A percentile compares a stretch with the other conserved stretches of the same genome.
Evolutionary conservation across 2,113 vertebrate species (phyloP).

Genomic region (Eretmochelys imbricata): DNA sequence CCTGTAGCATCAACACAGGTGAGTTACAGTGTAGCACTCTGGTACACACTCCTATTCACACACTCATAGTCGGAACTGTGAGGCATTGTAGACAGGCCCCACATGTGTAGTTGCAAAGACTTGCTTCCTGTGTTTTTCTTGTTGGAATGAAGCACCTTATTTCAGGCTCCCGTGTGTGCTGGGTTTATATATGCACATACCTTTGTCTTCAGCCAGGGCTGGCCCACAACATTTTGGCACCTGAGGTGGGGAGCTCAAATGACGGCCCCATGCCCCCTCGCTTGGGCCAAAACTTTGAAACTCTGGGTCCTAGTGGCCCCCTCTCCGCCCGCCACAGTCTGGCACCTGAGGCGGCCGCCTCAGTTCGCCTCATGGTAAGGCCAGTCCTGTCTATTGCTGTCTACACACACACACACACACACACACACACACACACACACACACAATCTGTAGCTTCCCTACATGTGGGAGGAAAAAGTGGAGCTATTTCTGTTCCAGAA

Average conservation of each 20-base stretch:
- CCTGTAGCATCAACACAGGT: neutral
- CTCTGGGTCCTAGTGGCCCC: too few relatives aligned
- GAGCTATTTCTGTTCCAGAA: neutral
- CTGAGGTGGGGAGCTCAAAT: too few relatives aligned
- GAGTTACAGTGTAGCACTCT: neutral
- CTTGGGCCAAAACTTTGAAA: too few relatives aligned
- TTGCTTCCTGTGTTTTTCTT: neutral
- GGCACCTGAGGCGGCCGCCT: too few relatives aligned
- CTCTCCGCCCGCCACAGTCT: too few relatives aligned
- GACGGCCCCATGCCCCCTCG: too few relatives aligned
- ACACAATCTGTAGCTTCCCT: neutral
- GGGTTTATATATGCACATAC: neutral
- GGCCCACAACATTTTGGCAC: too few relatives aligned
- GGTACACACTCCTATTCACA: too few relatives aligned
- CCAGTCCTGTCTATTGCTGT: neutral
- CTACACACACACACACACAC: neutral
- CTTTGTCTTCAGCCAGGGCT: neutral
- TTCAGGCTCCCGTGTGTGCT: neutral
- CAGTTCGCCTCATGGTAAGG: too few relatives aligned
- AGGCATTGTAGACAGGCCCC: neutral
- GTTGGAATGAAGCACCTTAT: neutral
- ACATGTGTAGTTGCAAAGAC: neutral
- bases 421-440: fast-evolving
- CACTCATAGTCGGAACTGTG: too few relatives aligned
- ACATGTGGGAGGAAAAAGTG: neutral